phyloP scores from a whole-genome alignment of 2,888 invertebrate species.

The Danaus chrysippus region DNA sequence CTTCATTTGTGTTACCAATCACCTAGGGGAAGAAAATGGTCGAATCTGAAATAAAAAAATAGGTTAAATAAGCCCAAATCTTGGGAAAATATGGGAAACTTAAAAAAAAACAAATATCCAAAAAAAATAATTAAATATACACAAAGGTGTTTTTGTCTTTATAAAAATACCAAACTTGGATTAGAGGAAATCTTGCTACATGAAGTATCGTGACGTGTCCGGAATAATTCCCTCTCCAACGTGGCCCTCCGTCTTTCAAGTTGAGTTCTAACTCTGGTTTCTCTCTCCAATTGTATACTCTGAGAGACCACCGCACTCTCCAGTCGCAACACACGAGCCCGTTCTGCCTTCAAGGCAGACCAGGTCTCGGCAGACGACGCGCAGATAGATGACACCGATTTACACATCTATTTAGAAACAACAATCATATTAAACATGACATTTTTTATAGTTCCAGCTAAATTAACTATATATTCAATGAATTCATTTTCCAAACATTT shows the following conservation, averaged over 20 bases:
- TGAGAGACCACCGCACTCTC: slow-evolving; percentile 66
- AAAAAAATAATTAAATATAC: too few relatives aligned
- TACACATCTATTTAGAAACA: slow-evolving; percentile 43
- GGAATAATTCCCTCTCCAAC: slow-evolving; percentile 57
- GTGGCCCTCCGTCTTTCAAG: slow-evolving; percentile 58
- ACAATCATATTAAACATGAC: background rate
- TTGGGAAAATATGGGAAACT: too few relatives aligned
- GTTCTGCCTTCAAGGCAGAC: slow-evolving; percentile 61
- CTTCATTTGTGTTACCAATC: slow-evolving; percentile 5
- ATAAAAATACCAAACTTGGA: slow-evolving; percentile 40
- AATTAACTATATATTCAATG: too few relatives aligned
- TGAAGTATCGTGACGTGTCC: slow-evolving; percentile 39
- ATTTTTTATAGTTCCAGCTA: background rate
- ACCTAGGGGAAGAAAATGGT: slow-evolving; percentile 37
- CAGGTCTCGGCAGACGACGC: slow-evolving; percentile 60
- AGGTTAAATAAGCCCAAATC: background rate
- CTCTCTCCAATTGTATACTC: slow-evolving; percentile 60
- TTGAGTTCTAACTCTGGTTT: slow-evolving; percentile 62
- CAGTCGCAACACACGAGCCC: slow-evolving; percentile 59
- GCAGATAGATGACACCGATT: slow-evolving; percentile 58
- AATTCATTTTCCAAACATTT: too few relatives aligned
- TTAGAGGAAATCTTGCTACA: slow-evolving; percentile 35
- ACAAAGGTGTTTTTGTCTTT: too few relatives aligned
- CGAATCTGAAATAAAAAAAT: slow-evolving; percentile 39
- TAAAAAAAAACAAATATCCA: too few relatives aligned